These are phyloP conservation scores for Mormyrus lacerda DNA, from an alignment of 2,113 vertebrate genomes.

Conservation along the genomic window DNA sequence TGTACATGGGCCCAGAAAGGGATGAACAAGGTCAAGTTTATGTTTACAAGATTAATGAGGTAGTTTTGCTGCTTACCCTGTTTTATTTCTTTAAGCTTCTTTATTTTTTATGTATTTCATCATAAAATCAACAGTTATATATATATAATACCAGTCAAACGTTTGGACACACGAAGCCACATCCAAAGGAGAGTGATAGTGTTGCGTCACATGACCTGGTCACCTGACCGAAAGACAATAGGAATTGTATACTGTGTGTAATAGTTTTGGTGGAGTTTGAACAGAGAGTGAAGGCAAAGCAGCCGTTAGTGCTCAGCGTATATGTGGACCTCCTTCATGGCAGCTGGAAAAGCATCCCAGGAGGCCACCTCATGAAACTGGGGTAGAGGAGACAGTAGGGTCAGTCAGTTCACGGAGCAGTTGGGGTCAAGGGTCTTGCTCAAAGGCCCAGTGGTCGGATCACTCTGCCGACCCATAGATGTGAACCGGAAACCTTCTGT, in stretches of 20 bases:
- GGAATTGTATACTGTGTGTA: neutral
- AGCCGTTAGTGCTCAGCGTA: neutral
- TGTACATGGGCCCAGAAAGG: slow-evolving; percentile 89
- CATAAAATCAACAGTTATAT: neutral
- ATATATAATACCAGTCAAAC: neutral
- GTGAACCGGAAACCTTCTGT: neutral
- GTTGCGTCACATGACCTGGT: neutral
- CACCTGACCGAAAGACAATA: neutral
- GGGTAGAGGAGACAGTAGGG: neutral
- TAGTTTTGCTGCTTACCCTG: slow-evolving; percentile 36
- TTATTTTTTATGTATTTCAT: neutral
- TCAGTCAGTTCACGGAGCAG: neutral
- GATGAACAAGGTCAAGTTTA: slow-evolving; percentile 93
- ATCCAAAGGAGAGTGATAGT: neutral
- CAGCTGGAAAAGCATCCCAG: neutral
- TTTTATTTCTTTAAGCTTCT: neutral
- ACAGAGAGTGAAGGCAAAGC: neutral
- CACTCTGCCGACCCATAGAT: neutral
- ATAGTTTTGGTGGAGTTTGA: neutral
- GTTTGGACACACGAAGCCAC: neutral
- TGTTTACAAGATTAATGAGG: slow-evolving; percentile 76
- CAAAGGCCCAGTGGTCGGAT: neutral
- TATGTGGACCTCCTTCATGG: neutral
- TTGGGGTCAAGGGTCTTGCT: neutral
- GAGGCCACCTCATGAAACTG: neutral